Evolutionary conservation across 2,797 vertebrate genomes (phyloP).

Genomic region (Gallinago nigripennis): DNA sequence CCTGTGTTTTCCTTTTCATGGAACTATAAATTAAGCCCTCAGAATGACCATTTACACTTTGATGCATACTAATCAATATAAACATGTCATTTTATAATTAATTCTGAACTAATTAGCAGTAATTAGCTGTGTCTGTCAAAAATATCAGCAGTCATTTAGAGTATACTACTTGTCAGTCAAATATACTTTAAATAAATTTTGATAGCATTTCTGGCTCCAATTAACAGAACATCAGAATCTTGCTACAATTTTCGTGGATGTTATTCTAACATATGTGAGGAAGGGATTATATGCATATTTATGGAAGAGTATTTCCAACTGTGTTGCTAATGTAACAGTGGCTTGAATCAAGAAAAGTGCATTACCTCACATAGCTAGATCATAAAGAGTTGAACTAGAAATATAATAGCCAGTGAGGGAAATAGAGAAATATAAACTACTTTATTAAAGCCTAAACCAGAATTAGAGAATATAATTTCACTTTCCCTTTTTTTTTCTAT

Average conservation of each 20-base stretch:
- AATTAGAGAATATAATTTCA: not conserved
- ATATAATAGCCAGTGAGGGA: not conserved
- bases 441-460: not conserved
- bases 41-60: slow-evolving; percentile 43
- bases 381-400: not conserved
- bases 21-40: not conserved
- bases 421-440: not conserved
- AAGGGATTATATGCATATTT: not conserved
- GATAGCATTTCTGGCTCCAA: not conserved
- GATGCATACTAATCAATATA: slow-evolving; percentile 10
- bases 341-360: not conserved
- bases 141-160: slow-evolving; percentile 3
- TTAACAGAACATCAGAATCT: slow-evolving; percentile 10
- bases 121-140: slow-evolving; percentile 41
- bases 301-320: not conserved
- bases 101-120: slow-evolving; percentile 42
- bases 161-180: slow-evolving; percentile 20
- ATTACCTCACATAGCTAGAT: not conserved
- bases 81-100: slow-evolving; percentile 27
- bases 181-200: slow-evolving; percentile 10
- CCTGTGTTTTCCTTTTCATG: not conserved
- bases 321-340: not conserved
- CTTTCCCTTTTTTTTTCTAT: not conserved
- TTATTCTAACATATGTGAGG: not conserved
- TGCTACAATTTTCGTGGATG: not conserved